Evolutionary conservation across 2,797 vertebrate species (phyloP), one percentile per base, ranked within the genome.

Genomic region (Tinamus major): DNA sequence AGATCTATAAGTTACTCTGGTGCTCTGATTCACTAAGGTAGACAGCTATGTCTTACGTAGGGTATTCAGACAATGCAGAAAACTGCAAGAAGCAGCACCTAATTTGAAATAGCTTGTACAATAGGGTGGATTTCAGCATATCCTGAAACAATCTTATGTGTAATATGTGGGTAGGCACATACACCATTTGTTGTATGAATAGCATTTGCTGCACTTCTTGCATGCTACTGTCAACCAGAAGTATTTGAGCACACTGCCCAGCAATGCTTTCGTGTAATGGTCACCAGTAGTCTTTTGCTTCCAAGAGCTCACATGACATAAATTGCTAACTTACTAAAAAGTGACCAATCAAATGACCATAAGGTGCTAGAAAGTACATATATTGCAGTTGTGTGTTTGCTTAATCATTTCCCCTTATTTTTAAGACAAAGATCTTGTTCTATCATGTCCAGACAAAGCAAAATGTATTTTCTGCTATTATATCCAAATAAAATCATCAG

Each of bases 101-200:
- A 82, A 46, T 49, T 16, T 79, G 46, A 49, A 85, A 79, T 31
- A n/a, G 31, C 18, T 56, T 56, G 31, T 17, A 26, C 5, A 42
- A 31, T 6, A 65, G 21, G 2, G 18, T 61, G 16, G 17, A 27
- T 71, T 49, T 79, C 11, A 63, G 10, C 5, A 14, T 29, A 46
- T 16, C 10, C 18, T 91, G 35, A 37, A 39, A 46, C 4, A 46
- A 13, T 9, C 2, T 31, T 19, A 8, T 61, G 8, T 68, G 23
- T 13, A 51, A 39, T 55, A 27, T 8, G 19, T 13, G 4, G 64
- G 29, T 59, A 55, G 27, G 9, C 85, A 39, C 53, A 16, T 11
- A 37, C 2, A 15, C 0, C 1, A 58, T 15, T 58, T 64, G 14
- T 13, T 19, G 7, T 46, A 33, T 20, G 20, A 1, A 0, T 17